phyloP scores from a whole-genome alignment of 1,140 invertebrate genomes.

The Dinoponera quadriceps region DNA sequence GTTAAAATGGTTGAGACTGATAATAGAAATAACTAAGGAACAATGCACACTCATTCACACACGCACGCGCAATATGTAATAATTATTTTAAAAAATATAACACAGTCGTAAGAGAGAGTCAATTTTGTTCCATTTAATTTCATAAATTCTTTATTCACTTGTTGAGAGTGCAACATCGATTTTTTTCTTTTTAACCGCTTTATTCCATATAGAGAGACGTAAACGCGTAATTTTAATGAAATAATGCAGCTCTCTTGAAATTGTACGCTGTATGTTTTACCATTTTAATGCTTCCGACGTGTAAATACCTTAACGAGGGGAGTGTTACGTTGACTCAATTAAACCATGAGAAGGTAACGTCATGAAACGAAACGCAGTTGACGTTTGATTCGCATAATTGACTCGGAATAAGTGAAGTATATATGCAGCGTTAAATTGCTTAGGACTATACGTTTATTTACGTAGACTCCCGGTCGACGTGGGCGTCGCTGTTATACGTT shows the following conservation, averaged over 20 bases:
- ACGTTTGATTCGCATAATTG: slow-evolving; percentile 12
- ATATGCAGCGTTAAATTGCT: slow-evolving; percentile 1
- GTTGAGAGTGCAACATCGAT: neutral
- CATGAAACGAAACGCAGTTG: slow-evolving; percentile 6
- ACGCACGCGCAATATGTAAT: too few species aligned
- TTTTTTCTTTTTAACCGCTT: neutral
- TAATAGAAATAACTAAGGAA: neutral
- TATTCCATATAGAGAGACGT: neutral
- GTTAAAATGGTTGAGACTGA: neutral
- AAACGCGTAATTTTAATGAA: neutral
- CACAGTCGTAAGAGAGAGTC: neutral
- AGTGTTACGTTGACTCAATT: slow-evolving; percentile 6
- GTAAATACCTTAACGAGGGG: neutral
- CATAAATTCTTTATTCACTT: neutral
- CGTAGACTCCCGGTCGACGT: too few species aligned
- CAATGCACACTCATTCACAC: too few species aligned
- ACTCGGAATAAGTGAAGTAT: slow-evolving; percentile 14
- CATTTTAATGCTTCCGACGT: slow-evolving; percentile 17
- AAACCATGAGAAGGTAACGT: slow-evolving; percentile 1
- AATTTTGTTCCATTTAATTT: neutral
- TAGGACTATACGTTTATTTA: neutral
- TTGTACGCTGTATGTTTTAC: neutral
- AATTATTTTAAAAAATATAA: too few species aligned
- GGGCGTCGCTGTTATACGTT: too few species aligned
- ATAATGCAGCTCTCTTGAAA: slow-evolving; percentile 10